Conservation (phyloP, 2,113 vertebrate genomes). For the Eurypyga helias region DNA sequence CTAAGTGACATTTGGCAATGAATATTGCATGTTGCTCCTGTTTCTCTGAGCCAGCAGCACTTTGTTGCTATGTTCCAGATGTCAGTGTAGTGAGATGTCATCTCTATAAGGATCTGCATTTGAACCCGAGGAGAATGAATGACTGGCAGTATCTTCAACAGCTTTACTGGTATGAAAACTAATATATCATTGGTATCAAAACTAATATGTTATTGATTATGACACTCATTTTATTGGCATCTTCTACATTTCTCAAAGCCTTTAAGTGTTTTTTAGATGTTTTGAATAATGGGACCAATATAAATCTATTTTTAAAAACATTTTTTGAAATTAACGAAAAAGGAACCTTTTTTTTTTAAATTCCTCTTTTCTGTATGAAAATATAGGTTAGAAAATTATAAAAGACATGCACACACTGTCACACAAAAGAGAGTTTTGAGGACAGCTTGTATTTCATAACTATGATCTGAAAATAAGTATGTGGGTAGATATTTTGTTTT, state of each 20-base stretch:
- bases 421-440: not conserved
- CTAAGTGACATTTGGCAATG: slow-evolving; percentile 67
- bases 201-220: not conserved
- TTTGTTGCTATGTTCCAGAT: slow-evolving; percentile 65
- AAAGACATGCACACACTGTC: not conserved
- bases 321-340: not conserved
- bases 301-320: slow-evolving; percentile 19
- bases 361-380: not conserved
- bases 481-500: not conserved
- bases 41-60: slow-evolving; percentile 54
- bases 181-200: slow-evolving; percentile 21
- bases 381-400: not conserved
- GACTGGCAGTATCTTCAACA: slow-evolving; percentile 24
- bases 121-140: slow-evolving; percentile 25
- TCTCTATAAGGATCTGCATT: slow-evolving; percentile 17
- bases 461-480: not conserved
- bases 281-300: not conserved
- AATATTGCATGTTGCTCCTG: slow-evolving; percentile 33
- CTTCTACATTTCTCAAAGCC: not conserved
- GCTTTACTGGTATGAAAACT: slow-evolving; percentile 24
- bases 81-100: slow-evolving; percentile 60
- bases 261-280: not conserved
- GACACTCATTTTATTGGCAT: not conserved
- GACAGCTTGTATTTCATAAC: not conserved
- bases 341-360: not conserved